Conservation (phyloP, 1,140 invertebrate species). For the Thereuonema tuberculata region DNA sequence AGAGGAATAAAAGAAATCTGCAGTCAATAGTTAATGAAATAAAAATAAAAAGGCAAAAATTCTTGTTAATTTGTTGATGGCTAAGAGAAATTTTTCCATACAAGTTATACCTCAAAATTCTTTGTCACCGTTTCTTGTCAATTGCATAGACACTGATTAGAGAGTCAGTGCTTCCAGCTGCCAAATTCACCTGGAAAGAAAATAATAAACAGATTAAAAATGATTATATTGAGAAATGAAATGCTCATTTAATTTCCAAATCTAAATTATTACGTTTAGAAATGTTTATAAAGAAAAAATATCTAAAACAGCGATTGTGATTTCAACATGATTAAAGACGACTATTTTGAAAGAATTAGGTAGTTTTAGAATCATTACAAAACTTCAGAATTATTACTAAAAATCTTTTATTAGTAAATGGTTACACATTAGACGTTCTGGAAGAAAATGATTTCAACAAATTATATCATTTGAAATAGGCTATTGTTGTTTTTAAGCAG, state of each 20-base stretch:
- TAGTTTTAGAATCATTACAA: neutral
- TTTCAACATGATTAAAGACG: neutral
- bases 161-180: conserved; percentile 61
- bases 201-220: conserved; percentile 4
- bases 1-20: no score
- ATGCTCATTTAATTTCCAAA: no score
- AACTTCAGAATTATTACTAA: neutral
- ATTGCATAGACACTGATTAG: conserved; percentile 54
- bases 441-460: no score
- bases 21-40: no score
- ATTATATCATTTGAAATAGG: no score
- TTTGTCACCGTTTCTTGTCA: conserved; percentile 14
- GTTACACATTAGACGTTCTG: no score
- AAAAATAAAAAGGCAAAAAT: no score
- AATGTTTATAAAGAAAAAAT: neutral
- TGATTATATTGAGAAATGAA: neutral
- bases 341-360: neutral
- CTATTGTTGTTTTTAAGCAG: no score
- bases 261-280: no score
- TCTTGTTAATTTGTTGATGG: no score
- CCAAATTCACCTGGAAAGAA: conserved; percentile 37
- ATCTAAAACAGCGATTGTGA: neutral
- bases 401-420: neutral
- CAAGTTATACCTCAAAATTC: no score
- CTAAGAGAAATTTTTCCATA: no score